Evolutionary conservation across 2,113 vertebrate species (phyloP).

Genomic region (Podarcis cretensis): DNA sequence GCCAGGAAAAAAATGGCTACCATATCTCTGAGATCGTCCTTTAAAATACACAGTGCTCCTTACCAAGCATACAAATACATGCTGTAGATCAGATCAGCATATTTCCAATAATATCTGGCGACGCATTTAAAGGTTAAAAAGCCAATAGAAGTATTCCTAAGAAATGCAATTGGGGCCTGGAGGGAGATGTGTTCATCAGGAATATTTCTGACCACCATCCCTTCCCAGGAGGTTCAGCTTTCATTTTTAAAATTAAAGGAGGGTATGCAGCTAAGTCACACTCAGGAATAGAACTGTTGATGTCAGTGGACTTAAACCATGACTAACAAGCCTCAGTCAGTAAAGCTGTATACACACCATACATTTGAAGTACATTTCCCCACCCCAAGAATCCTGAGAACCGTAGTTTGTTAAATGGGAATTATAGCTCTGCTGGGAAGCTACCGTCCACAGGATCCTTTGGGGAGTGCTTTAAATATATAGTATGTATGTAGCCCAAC

Average conservation of each 20-base stretch:
- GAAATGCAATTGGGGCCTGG: neutral
- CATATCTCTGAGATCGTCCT: neutral
- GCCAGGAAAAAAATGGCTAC: neutral
- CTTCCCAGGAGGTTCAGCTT: neutral
- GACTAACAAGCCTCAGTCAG: too few relatives aligned
- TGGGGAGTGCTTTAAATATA: too few relatives aligned
- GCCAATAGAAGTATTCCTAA: neutral
- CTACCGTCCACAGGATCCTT: too few relatives aligned
- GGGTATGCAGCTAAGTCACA: neutral
- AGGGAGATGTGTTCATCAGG: neutral
- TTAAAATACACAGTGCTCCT: neutral
- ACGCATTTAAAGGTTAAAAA: neutral
- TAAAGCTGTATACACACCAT: too few relatives aligned
- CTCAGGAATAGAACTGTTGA: neutral
- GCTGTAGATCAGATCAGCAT: neutral
- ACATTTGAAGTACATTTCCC: too few relatives aligned
- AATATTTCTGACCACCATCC: too few relatives aligned
- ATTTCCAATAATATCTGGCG: neutral
- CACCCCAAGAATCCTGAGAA: too few relatives aligned
- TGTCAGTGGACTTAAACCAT: too few relatives aligned
- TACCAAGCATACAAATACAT: neutral
- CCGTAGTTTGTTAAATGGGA: too few relatives aligned
- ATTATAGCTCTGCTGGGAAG: too few relatives aligned
- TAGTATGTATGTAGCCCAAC: too few relatives aligned
- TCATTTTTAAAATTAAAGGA: neutral